Base-by-base conservation (phyloP, 2,113 vertebrate species). In the Bambusicola thoracicus region DNA sequence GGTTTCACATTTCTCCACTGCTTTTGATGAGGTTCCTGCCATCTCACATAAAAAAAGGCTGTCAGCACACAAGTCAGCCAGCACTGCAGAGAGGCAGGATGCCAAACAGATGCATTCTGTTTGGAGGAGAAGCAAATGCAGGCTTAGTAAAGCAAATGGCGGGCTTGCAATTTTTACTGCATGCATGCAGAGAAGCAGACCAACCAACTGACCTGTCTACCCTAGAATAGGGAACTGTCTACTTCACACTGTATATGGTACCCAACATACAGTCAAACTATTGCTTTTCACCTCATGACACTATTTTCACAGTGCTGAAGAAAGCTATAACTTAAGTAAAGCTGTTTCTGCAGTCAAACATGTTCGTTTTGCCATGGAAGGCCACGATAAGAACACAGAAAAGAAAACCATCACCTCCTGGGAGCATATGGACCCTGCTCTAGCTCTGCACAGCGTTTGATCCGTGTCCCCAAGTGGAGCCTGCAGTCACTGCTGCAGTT, bases 11-110 rank as follows among this genome's bases (percentile, higher is more conserved):
- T 92, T 63, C 72, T 82, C 56, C 77, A 85, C 53, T 78, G 67
- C 86, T 92, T 95, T 36, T 84, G 49, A 81, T 41, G 66, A 78
- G 32, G 62, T 48, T 86, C 61, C 89, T 92, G 87, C 63, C 91
- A 89, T 30, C 80, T 91, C 85, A 65, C 61, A 91, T 87, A 74
- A 91, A 93, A 93, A 65, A 4, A 36, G 41, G 61, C 81, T 93
- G 92, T 59, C 81, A 85, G 80, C 76, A 85, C 49, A 4, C 65
- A 83, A 74, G 67, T 25, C 49, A 82, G 76, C 53, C 40, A 79
- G 86, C 15, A 53, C 92, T 90, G 88, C 80, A 84, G 74, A 80
- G 53, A 65, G 72, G 82, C 87, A 86, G 29, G 32, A 55, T 93
- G 87, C 93, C 92, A 93, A 93, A 84, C 30, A 80, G 9, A 62